Base-by-base conservation (phyloP, 2,113 vertebrate genomes). In the Zosterops pallidus region DNA sequence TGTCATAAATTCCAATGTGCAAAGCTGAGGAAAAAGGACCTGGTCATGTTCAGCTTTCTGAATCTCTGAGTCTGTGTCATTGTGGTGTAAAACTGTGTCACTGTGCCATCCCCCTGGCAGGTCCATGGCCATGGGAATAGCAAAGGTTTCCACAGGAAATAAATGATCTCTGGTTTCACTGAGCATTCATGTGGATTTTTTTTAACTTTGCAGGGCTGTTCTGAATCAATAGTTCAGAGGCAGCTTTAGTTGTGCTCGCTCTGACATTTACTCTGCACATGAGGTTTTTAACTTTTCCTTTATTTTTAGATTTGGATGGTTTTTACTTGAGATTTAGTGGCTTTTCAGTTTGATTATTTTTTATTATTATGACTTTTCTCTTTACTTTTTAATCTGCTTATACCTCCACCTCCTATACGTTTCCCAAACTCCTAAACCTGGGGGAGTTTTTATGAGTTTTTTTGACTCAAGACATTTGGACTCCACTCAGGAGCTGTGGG, bases 201-300 rank as follows among this genome's bases (percentile, higher is more conserved):
- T 62, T 52, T 83, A 77, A 16, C 47, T 93, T 83, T 15, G 26
- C 26, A 46, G 24, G 16, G 16, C 14, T 49, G 25, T 52, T 89
- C 70, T 60, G 33, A 71, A 91, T 76, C 83, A 68, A 82, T 4
- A 84, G n/a, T 14, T 39, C 53, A 44, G 60, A 39, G 41, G 29
- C 35, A 29, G 74, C 49, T 26, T 71, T 68, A 82, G 65, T 75
- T 79, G 46, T 83, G 77, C 49, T 95, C 50, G 1, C 39, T 14
- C 77, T 95, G 95, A 92, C 87, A 82, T 92, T 95, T 94, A n/a
- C 89, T 84, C 84, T 82, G 44, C 50, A 85, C 25, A 5, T 26
- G 59, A 42, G 57, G 17, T n/a, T 89, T 86, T 84, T 49, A 78
- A 37, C 41, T 10, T 94, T 81, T 59, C 64, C 89, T 75, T 83